Evolutionary conservation across 92 coral and sea anemone species (phyloP), one percentile per base, ranked within the genome.

Genomic region (Virgularia gustaviana): DNA sequence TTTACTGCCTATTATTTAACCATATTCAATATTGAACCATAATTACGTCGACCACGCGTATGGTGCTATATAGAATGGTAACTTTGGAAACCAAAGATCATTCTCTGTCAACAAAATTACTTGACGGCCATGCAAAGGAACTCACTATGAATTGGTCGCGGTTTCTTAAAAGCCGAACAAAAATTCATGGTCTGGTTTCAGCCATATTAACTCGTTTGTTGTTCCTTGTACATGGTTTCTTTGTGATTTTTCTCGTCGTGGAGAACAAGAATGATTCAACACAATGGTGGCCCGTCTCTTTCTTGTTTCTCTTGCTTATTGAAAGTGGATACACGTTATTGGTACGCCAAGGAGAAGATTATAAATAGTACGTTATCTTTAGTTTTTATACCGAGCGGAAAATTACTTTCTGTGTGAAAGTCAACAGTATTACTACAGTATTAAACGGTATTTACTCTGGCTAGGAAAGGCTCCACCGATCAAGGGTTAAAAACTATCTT

Each of bases 341-440:
- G 19, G 96, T 90, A 12, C 85, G 97, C 23, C 87, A 85, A 81
- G 97, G 97, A 57, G 96, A 88, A 30, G 97, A 91, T 43, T 91
- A 88, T 63, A 91, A 88, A 73, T 91, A 91, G 97, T 91, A 81
- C 85, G 97, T 84, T 9, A 19, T n/a, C n/a, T n/a, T n/a, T n/a
- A n/a, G n/a, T n/a, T n/a, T n/a, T n/a, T n/a, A n/a, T n/a, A 43
- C n/a, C n/a, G n/a, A n/a, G n/a, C n/a, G 51, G 13, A 16, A 43
- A 13, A 20, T 43, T 43, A 20, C 19, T 43, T 43, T 43, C 51
- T 43, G 51, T 15, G 51, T 13, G 2, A 3, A 13, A 43, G n/a
- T 43, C 51, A 20, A 43, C n/a, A 13, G 19, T 1, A 43, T 0
- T 1, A 43, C 2, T 43, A 13, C 3, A 3, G 13, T 20, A 20